phyloP scores from a whole-genome alignment of 2,888 invertebrate genomes.

The Lepidonotus clava region DNA sequence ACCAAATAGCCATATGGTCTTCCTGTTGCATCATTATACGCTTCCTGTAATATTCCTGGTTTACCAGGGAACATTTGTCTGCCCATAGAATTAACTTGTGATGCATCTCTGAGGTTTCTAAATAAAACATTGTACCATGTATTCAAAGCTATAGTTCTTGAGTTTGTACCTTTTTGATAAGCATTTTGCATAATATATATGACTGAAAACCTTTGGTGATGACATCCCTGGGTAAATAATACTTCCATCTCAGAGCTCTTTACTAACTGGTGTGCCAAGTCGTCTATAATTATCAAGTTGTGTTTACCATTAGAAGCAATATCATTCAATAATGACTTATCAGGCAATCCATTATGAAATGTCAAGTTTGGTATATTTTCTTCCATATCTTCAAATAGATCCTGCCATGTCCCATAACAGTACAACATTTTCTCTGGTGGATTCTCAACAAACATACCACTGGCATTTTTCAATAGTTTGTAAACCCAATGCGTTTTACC shows the following conservation, averaged over 20 bases:
- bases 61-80: conserved; percentile 3
- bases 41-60: conserved; percentile 4
- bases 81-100: not conserved
- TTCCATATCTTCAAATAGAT: conserved; percentile 20
- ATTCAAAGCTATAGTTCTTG: conserved; percentile 21
- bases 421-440: conserved; percentile 1
- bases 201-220: not conserved
- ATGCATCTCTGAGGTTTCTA: conserved; percentile 7
- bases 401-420: conserved; percentile 10
- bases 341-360: conserved; percentile 16
- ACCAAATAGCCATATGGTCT: conserved; percentile 53
- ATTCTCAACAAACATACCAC: not conserved
- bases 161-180: not conserved
- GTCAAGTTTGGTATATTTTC: conserved; percentile 16
- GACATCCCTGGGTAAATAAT: conserved; percentile 7
- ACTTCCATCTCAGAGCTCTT: not conserved
- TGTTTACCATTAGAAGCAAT: not conserved
- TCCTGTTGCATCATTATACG: conserved; percentile 47
- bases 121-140: not conserved
- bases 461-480: not conserved
- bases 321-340: not conserved
- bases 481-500: not conserved
- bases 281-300: conserved; percentile 1
- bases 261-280: conserved; percentile 7
- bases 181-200: conserved; percentile 1